Conservation (phyloP, 2,797 vertebrate genomes). For the Lagodon rhomboides region DNA sequence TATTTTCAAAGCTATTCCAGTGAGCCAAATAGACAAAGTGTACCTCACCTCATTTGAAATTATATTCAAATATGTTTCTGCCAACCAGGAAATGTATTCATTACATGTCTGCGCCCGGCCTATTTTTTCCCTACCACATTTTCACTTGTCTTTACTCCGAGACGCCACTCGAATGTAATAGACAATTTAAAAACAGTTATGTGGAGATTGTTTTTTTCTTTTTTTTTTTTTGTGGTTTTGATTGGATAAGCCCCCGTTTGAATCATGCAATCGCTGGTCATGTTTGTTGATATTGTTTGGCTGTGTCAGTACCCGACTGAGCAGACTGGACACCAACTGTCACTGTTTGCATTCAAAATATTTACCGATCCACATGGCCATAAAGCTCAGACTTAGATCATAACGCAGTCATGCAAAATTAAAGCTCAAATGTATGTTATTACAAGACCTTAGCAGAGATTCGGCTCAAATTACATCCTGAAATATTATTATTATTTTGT, state of each 20-base stretch:
- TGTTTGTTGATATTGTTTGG: slow-evolving; percentile 58
- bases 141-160: slow-evolving; percentile 32
- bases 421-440: slow-evolving; percentile 8
- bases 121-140: slow-evolving; percentile 41
- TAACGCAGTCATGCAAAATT: slow-evolving; percentile 18
- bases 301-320: slow-evolving; percentile 38
- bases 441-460: slow-evolving; percentile 6
- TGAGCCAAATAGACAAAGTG: slow-evolving; percentile 54
- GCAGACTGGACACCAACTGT: slow-evolving; percentile 68
- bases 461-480: not conserved
- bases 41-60: slow-evolving; percentile 63
- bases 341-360: slow-evolving; percentile 65
- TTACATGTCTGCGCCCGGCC: slow-evolving; percentile 45
- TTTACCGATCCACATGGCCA: slow-evolving; percentile 52
- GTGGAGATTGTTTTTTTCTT: slow-evolving; percentile 48
- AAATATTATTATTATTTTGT: not conserved
- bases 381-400: slow-evolving; percentile 36
- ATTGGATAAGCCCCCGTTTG: slow-evolving; percentile 52
- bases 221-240: slow-evolving; percentile 32
- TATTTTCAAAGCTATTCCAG: slow-evolving; percentile 55
- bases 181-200: slow-evolving; percentile 54
- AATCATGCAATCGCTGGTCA: slow-evolving; percentile 49
- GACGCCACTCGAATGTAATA: slow-evolving; percentile 46
- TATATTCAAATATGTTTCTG: slow-evolving; percentile 67
- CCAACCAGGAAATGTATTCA: slow-evolving; percentile 69